Evolutionary conservation across 2,113 vertebrate species (phyloP), one percentile per base, ranked within the genome.

Genomic region (Poeciliopsis occidentalis): DNA sequence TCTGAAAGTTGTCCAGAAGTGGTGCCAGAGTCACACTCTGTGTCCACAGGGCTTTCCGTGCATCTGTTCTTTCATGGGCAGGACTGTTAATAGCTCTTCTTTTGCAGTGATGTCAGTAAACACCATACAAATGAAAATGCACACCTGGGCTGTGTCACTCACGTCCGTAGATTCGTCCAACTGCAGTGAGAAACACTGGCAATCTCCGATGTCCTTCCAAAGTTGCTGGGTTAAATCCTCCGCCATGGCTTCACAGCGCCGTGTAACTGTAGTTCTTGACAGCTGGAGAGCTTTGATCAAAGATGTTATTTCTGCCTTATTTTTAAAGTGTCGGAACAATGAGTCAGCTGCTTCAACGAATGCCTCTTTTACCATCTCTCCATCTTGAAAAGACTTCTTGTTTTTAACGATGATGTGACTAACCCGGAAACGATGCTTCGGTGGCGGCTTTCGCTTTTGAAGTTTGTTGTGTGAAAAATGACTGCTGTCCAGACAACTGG

Each of bases 51-150:
- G 3, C 51, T 54, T 19, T 54, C 51, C 24, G 51, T 13, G 22
- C 1, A 3, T 72, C 1, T 74, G 73, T 62, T 75, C 62, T 77
- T 82, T 82, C 73, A 75, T 78, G n/a, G 30, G 37, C 1, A 80
- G 39, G 29, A 71, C 1, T 73, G 64, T 80, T 54, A 78, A 82
- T 0, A 75, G 74, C 51, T 85, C 77, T 26, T 67, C 64, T 61
- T 61, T 47, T 61, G 73, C 27, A 75, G 5, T 29, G 2, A 41
- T 2, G 15, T 41, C 3, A 13, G 1, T 13, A 47, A 72, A 72
- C 17, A n/a, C 13, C 26, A 47, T 64, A 3, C 7, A 0, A 47
- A 64, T 72, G 24, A 63, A 72, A 47, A 64, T 32, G 4, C 60
- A 63, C 37, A 71, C 7, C 60, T 62, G 27, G 31, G 37, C 37